Evolutionary conservation across 92 coral and sea anemone genomes (phyloP), one percentile per base, ranked within the genome.

Genomic region (Epizoanthus rinbou): DNA sequence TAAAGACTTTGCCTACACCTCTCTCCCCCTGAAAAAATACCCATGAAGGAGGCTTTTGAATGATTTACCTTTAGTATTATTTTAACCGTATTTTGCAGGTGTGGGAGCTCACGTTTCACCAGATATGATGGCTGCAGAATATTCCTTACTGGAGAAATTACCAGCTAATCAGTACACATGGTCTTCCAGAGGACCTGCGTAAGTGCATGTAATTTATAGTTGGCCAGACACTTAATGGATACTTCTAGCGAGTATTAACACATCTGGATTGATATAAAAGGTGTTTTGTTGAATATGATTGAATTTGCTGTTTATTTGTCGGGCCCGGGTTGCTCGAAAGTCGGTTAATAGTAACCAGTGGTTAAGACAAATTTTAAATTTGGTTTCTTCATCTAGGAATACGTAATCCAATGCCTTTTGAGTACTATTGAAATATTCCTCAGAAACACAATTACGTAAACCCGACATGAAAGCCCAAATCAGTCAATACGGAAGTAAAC

Each of bases 51-150:
- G 7, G 54, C 1, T 24, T 71, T 16, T 4, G 19, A 9, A 24
- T 14, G 19, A 9, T 19, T 6, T n/a, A 6, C 15, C 3, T 39
- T 70, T 24, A 70, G 14, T 19, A 39, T 14, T 9, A 43, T 43
- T 37, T 50, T 19, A 25, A 23, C 4, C 18, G 78, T 31, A 9
- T 63, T 47, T 11, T 25, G 25, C 59, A 95, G 98, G 98, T 81
- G 98, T 96, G 53, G 99, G 99, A 69, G 99, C 99, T 5, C 95
- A 91, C 64, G 99, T 96, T 58, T 96, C 99, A 25, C 93, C 99
- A 5, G 99, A 96, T 78, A 96, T 96, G 99, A 96, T 96, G 99
- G 97, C 94, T 35, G 98, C 99, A 9, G 99, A 94, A 69, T 96
- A 96, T 82, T 96, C 99, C n/a, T 57, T 96, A 63, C 68, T 96